These are phyloP conservation scores for Pangasianodon hypophthalmus DNA, from an alignment of 2,113 vertebrate species.

Conservation along the genomic window DNA sequence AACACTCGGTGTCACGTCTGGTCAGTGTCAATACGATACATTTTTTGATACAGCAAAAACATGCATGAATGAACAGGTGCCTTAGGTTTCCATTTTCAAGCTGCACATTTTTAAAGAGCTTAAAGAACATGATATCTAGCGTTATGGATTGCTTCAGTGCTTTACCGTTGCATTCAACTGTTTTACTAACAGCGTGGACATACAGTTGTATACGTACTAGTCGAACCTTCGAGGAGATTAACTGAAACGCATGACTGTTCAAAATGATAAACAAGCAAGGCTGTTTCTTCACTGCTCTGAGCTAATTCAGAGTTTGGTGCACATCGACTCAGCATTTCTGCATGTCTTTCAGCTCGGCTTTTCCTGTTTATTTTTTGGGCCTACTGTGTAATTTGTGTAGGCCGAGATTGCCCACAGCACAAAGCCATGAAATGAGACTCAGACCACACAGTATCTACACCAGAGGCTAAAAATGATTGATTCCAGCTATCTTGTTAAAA, in stretches of 20 bases:
- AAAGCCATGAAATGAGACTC: background rate
- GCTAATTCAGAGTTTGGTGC: background rate
- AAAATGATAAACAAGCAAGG: background rate
- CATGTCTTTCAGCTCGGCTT: background rate
- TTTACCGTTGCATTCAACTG: background rate
- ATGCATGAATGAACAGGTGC: background rate
- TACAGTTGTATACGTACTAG: background rate
- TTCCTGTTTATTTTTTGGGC: constrained; percentile 7
- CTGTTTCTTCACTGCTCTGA: background rate
- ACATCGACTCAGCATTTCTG: background rate
- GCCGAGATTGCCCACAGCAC: background rate
- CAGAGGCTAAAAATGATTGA: background rate
- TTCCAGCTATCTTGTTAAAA: background rate
- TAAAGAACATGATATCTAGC: background rate
- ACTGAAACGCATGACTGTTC: background rate
- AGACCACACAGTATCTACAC: constrained; percentile 2
- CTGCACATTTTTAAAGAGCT: background rate
- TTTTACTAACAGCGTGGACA: background rate
- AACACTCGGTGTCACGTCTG: background rate
- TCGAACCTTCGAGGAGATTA: background rate
- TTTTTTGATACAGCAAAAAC: background rate
- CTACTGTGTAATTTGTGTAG: constrained; percentile 15
- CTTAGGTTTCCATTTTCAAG: background rate
- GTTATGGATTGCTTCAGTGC: too few relatives aligned
- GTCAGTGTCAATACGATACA: background rate